A percentile compares a stretch with the other conserved stretches of the same genome.
These are phyloP conservation scores for Tenthredo scrophulariae DNA, from an alignment of 2,888 invertebrate species.

Conservation along the genomic window DNA sequence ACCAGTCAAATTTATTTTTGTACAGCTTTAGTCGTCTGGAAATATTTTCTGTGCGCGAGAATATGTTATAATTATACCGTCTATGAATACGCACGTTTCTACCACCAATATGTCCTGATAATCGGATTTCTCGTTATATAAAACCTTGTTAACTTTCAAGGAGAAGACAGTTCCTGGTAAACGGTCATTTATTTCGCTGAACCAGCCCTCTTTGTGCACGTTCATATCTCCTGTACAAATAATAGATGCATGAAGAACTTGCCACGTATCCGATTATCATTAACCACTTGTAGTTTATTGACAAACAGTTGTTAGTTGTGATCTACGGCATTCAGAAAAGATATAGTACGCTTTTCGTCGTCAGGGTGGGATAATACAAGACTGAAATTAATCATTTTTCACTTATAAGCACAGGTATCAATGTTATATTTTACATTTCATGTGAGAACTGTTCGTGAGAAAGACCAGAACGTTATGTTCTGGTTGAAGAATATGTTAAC, in stretches of 20 bases:
- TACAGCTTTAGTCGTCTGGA: too few relatives aligned
- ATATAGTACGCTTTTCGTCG: neutral
- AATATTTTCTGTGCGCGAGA: neutral
- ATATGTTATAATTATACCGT: too few relatives aligned
- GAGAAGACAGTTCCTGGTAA: slow-evolving; percentile 96
- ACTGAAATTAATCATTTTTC: neutral
- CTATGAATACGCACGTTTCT: slow-evolving; percentile 83
- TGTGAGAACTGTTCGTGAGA: neutral
- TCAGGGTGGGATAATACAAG: neutral
- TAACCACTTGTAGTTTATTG: too few relatives aligned
- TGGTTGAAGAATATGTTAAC: neutral
- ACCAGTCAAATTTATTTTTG: too few relatives aligned
- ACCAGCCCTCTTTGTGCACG: slow-evolving; percentile 91
- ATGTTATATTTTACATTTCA: neutral
- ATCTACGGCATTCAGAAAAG: neutral
- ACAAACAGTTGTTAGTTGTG: too few relatives aligned
- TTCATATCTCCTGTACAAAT: slow-evolving; percentile 82
- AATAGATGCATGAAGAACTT: neutral
- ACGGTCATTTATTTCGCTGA: slow-evolving; percentile 92
- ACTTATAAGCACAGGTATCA: neutral
- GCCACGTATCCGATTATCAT: neutral
- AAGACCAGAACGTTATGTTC: too few relatives aligned
- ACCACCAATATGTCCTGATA: slow-evolving; percentile 93
- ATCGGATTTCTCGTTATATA: slow-evolving; percentile 89
- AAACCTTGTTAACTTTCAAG: slow-evolving; percentile 88